Evolutionary conservation across 2,888 invertebrate genomes (phyloP).

Genomic region (Ornithoptera alexandrae): DNA sequence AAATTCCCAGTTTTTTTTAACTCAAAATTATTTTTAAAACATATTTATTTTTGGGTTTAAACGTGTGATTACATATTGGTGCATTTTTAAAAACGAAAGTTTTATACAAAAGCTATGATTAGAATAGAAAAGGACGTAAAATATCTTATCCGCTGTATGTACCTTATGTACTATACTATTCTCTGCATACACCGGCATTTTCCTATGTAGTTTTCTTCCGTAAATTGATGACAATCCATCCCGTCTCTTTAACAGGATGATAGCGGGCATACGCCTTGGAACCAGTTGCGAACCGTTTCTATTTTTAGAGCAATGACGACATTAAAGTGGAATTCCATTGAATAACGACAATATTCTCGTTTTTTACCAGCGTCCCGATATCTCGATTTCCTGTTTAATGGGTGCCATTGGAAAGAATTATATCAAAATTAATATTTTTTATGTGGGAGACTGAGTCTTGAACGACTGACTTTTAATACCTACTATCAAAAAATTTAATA

Average conservation of each 20-base stretch:
- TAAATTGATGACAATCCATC: slow-evolving; percentile 40
- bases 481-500: background rate
- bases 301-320: slow-evolving; percentile 68
- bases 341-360: slow-evolving; percentile 48
- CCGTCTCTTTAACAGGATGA: slow-evolving; percentile 61
- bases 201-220: slow-evolving; percentile 34
- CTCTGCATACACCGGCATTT: slow-evolving; percentile 24
- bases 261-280: slow-evolving; percentile 54
- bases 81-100: background rate
- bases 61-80: no score
- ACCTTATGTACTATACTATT: background rate
- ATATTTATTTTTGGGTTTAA: no score
- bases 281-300: slow-evolving; percentile 53
- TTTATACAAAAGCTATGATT: background rate
- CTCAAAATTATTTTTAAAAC: no score
- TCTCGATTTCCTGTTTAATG: slow-evolving; percentile 31
- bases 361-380: slow-evolving; percentile 35
- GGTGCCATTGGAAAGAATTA: background rate
- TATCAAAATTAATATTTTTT: background rate
- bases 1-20: no score
- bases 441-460: background rate
- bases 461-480: background rate
- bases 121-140: background rate
- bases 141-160: background rate
- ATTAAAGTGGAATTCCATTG: slow-evolving; percentile 62